Base-by-base conservation (phyloP, 2,888 invertebrate genomes). In the Lobophora halterata region DNA sequence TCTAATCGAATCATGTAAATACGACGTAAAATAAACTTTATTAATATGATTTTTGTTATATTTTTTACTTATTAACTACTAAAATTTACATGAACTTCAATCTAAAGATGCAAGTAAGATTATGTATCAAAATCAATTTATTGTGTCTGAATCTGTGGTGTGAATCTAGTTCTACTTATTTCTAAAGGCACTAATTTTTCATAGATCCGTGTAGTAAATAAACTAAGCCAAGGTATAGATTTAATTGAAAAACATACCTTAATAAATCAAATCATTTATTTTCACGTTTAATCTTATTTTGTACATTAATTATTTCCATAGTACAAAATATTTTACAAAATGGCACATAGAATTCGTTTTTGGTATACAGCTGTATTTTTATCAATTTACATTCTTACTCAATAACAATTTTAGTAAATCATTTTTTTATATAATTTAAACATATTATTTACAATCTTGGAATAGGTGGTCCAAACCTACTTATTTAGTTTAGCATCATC, bases 291-390 rank as follows among this genome's bases (percentile, higher is more conserved):
- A 37, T 25, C 5, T n/a, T 29, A 17, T 24, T 36, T 29, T 12
- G 20, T 30, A 24, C 3, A 24, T 16, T 34, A 18, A 20, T 27
- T 21, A 7, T 14, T 8, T 20, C 8, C 28, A 24, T 24, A 10
- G 1, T 33, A 29, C 25, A 29, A 20, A 13, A 37, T 23, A 45
- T 36, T 35, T 34, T 29, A 31, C 19, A 3, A 32, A 52, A 60
- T 65, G 65, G 55, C 61, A 60, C 62, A 52, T 58, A 42, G 41
- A 52, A 55, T 49, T 52, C 51, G 30, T 69, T 59, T 78, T 79
- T 79, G 78, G 79, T 70, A 67, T 65, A 66, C 66, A 77, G 78
- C 79, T 77, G 74, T 70, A 71, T 67, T 34, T 58, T 40, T 34
- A 23, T 21, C 44, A 33, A 36, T 45, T 47, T 31, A 34, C 31